phyloP scores from a whole-genome alignment of 2,888 invertebrate genomes.

The Eucriotettix oculatus region DNA sequence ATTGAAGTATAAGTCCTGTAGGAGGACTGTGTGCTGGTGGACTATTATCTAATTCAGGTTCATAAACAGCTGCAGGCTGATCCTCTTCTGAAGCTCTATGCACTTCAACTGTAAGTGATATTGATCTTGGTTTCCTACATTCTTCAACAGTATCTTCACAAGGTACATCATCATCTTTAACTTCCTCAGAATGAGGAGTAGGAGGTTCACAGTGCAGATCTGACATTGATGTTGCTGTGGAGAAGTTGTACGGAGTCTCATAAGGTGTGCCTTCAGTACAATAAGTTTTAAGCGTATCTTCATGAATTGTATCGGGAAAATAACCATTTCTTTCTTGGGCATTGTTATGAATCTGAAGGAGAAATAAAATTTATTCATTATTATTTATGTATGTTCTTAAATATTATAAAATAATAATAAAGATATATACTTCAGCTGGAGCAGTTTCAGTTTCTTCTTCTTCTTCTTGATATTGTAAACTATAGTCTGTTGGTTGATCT shows the following conservation, averaged over 20 bases:
- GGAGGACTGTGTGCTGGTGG: neutral
- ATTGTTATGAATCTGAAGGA: neutral
- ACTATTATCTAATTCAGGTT: no score
- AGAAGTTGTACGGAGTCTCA: slow-evolving; percentile 59
- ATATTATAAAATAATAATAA: no score
- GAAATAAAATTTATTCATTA: neutral
- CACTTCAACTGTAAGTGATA: no score
- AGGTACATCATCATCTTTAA: neutral
- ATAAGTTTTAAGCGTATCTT: slow-evolving; percentile 79
- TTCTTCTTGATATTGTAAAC: slow-evolving; percentile 73
- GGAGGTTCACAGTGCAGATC: slow-evolving; percentile 44
- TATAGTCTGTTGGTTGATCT: slow-evolving; percentile 86
- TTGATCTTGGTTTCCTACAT: no score
- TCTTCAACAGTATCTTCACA: slow-evolving; percentile 8
- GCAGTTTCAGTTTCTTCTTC: slow-evolving; percentile 36
- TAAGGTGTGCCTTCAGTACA: slow-evolving; percentile 85
- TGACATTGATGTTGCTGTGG: slow-evolving; percentile 78
- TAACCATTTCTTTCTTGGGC: neutral
- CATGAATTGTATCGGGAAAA: slow-evolving; percentile 29
- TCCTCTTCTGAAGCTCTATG: no score
- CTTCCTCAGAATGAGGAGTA: slow-evolving; percentile 9
- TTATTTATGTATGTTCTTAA: no score
- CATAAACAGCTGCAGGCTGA: no score
- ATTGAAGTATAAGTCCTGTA: slow-evolving; percentile 1
- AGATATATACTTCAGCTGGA: neutral